Evolutionary conservation across 2,888 invertebrate genomes (phyloP), one percentile per base, ranked within the genome.

Genomic region (Monopis laevigella): DNA sequence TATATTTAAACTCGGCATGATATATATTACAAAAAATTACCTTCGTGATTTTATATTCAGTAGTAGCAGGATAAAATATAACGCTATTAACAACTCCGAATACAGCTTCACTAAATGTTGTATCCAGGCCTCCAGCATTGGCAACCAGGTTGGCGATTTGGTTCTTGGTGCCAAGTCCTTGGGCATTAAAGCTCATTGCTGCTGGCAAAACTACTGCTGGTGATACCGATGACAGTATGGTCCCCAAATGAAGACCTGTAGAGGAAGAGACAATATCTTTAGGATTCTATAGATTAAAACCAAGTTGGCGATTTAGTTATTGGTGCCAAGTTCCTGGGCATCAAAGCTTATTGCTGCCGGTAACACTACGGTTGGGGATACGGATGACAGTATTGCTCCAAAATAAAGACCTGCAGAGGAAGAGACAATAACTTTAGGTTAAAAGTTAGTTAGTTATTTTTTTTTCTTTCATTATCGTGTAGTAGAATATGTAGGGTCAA

Each of bases 161-260:
- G 77, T 94, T 93, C 46, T 90, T 90, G 0, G 92, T 87, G 2
- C 98, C 98, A 52, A 93, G 90, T 1, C 93, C 94, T 62, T 88
- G 88, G 29, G 86, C 84, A 17, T 90, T 85, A 16, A 97, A 77
- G 26, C 87, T 82, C 59, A 93, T 85, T 30, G 95, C 85, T 45
- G 92, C 92, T 0, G 98, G 96, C 1, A 97, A 96, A 3, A 98
- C 91, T 2, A 98, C 93, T 1, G 98, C 98, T 2, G 98, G 97
- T 0, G 96, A 95, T 1, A 98, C 97, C 2, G 97, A 98, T 1
- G 95, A 90, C 42, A 95, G 81, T 39, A 94, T 89, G 40, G 91
- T 85, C 6, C 95, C 96, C 21, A 96, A 80, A 48, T 96, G 85
- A 42, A 94, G 82, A 26, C 85, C 85, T 86, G n/a, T n/a, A n/a